Evolutionary conservation across 2,888 invertebrate species (phyloP), one percentile per base, ranked within the genome.

Genomic region (Fragum whitleyi): DNA sequence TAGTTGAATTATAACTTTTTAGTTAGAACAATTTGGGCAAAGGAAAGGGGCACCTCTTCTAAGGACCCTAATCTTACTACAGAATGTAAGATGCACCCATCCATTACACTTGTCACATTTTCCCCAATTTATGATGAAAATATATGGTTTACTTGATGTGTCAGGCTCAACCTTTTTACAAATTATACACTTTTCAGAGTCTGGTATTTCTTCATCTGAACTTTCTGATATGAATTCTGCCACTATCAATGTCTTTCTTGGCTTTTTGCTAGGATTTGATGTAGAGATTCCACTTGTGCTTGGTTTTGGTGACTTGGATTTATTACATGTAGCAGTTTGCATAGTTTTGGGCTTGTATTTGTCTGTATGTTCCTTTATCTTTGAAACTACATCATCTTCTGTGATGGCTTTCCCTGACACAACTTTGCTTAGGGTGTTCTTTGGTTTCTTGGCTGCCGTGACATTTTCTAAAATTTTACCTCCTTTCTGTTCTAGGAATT

Each of bases 1-100:
- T n/a, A n/a, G n/a, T n/a, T n/a, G n/a, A n/a, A n/a, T n/a, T n/a
- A n/a, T n/a, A n/a, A n/a, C n/a, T n/a, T n/a, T n/a, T n/a, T n/a
- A n/a, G n/a, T n/a, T n/a, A n/a, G n/a, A n/a, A 53, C 77, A 77
- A 32, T 26, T 5, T 11, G 42, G 39, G 39, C 73, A 78, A 14
- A 68, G 26, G 21, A 78, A 73, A 1, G 65, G 19, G 55, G 69
- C 79, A 26, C 70, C 69, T 26, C 69, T 42, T 53, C 79, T 74
- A 21, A 70, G 16, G 28, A 79, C 53, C 23, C 65, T 74, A 0
- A 74, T 61, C 23, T 51, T 29, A 14, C 39, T 53, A 21, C 79
- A 79, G n/a, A 47, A 73, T 26, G 42, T 28, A 11, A 78, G 36
- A 61, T 78, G 77, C 1, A 73, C 70, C n/a, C n/a, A n/a, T n/a